Percentiles rank a stretch among this genome's conserved stretches.
Evolutionary conservation across 2,113 vertebrate species (phyloP).

Genomic region (Sus scrofa): DNA sequence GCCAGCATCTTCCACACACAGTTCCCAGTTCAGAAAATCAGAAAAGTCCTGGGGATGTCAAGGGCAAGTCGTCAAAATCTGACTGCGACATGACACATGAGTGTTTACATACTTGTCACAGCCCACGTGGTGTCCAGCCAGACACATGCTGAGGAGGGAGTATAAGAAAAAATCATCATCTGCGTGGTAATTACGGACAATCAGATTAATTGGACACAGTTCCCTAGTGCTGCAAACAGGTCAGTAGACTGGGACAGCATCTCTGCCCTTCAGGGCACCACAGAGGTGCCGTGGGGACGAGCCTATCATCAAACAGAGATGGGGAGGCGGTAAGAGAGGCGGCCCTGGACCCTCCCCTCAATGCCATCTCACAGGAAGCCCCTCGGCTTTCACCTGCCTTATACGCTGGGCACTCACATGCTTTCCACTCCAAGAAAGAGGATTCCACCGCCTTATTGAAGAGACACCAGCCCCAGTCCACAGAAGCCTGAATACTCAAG

Average conservation of each 20-base stretch:
- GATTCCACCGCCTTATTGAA: background rate
- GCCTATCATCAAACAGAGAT: background rate
- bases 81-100: background rate
- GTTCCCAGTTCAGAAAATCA: background rate
- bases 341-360: background rate
- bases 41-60: background rate
- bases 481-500: background rate
- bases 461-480: background rate
- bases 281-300: fast-evolving
- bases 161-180: background rate
- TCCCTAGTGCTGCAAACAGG: background rate
- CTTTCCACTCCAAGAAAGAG: background rate
- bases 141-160: background rate
- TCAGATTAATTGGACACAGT: background rate
- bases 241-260: background rate
- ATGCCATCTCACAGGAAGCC: background rate
- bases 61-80: background rate
- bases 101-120: background rate
- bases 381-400: background rate
- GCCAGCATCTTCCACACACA: background rate
- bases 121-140: background rate
- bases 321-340: fast-evolving
- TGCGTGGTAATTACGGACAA: background rate
- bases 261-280: background rate
- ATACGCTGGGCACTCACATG: background rate